Base-by-base conservation (phyloP, 2,113 vertebrate species). In the Boleophthalmus pectinirostris region DNA sequence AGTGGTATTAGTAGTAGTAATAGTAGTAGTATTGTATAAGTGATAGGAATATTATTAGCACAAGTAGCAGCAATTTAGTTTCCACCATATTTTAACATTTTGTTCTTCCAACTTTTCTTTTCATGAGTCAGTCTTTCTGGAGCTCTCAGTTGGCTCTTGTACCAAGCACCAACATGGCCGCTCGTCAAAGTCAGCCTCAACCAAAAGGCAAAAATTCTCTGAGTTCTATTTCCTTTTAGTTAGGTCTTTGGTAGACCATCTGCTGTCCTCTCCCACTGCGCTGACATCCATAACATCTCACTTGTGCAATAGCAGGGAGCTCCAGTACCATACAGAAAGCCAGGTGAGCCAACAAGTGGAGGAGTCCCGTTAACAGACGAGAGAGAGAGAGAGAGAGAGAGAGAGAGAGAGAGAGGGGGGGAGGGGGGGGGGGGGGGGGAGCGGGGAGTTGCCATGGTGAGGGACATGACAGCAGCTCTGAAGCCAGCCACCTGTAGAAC, bases 261-360 rank as follows among this genome's bases (percentile, higher is more conserved):
- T 88, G 88, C 64, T 72, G 70, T 75, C 77, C 70, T 64, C 68
- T 77, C 11, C 68, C 24, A 75, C 68, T 21, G 77, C 49, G 54
- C 67, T 82, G 86, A 88, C 84, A 87, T 70, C 24, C 2, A 73
- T 79, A 72, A 70, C 77, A 66, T 80, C 72, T 79, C 60, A 14
- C 14, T 75, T 11, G 24, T 70, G 66, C 63, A 1, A 25, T 63
- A 10, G 80, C 16, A 4, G 53, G 18, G 69, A 49, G 14, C 63
- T 68, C 49, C 29, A 12, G 4, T 23, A 33, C 13, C 77, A 18
- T 10, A 14, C 74, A 43, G 18, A n/a, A n/a, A 38, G 70, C 60
- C 82, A 71, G 78, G 80, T 66, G 73, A 82, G 63, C 69, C 75
- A 68, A 72, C 66, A 45, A 75, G 74, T 25, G 0, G 1, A 71